Evolutionary conservation across 1,140 invertebrate genomes (phyloP), one percentile per base, ranked within the genome.

Genomic region (Drosophila pachea): DNA sequence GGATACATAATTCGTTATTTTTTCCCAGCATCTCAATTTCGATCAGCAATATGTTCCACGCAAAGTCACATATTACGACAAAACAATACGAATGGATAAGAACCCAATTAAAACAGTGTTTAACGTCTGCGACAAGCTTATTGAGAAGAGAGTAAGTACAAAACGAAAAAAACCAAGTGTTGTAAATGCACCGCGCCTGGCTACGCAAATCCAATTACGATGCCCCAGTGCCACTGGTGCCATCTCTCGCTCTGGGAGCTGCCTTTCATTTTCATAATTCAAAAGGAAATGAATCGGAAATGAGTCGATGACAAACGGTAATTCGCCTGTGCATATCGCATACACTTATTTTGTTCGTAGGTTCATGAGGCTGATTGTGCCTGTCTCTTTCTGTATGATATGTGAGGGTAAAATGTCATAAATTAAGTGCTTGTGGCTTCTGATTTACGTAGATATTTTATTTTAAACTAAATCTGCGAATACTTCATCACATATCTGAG

Each of bases 21-120:
- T 47, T 12, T 36, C 53, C 7, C 66, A 89, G 88, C 75, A 88
- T 55, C 68, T 89, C 12, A 97, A 97, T 86, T 96, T 96, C 79
- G 94, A 96, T 88, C 92, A 92, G 42, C 92, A 93, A 56, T 95
- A 95, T 89, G 94, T 97, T 14, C 94, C 94, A 22, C 93, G 93
- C 74, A 95, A 95, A 52, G 93, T 95, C 0, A 96, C 95, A 4
- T 95, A 96, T 78, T 94, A 95, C 86, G 94, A 95, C 71, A 95
- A 94, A 50, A 94, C 96, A 5, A 97, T 98, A 78, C 90, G 94
- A 49, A 98, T 98, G 95, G 96, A 98, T 89, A 93, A 94, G 43
- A 99, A 98, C 91, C 97, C 97, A 1, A 98, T 99, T 65, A 93
- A 95, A 75, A 98, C 97, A 0, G 97, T 97, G 11, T 91, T 98